Conservation (phyloP, 2,888 invertebrate species). For the Copidosoma aretas region DNA sequence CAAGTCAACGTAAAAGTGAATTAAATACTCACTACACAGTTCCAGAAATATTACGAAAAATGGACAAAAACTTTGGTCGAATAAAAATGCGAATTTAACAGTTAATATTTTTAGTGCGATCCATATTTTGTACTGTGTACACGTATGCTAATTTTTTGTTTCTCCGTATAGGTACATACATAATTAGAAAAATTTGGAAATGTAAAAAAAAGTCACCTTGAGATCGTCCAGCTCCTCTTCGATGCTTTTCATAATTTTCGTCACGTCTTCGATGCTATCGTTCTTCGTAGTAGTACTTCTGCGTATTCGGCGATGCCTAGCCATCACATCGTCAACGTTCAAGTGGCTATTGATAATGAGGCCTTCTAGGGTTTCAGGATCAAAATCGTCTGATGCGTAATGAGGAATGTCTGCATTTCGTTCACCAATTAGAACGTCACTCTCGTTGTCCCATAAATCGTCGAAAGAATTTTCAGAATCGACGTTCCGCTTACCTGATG, state of each 20-base stretch:
- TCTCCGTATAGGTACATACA: background rate
- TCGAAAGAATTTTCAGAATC: background rate
- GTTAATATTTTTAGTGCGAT: too few relatives aligned
- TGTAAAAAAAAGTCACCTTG: constrained; percentile 58
- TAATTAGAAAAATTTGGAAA: background rate
- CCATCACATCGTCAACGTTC: constrained; percentile 55
- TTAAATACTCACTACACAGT: too few relatives aligned
- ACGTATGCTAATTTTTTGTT: too few relatives aligned
- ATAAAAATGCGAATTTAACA: too few relatives aligned
- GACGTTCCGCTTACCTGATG: constrained; percentile 50
- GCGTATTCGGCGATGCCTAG: constrained; percentile 52
- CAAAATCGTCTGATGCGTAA: constrained; percentile 51
- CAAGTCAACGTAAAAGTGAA: too few relatives aligned
- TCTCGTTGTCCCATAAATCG: constrained; percentile 3
- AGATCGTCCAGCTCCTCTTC: constrained; percentile 71
- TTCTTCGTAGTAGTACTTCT: constrained; percentile 52
- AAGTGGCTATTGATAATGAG: constrained; percentile 50
- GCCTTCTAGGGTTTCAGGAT: constrained; percentile 49
- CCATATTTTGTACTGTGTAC: too few relatives aligned
- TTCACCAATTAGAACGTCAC: constrained; percentile 35
- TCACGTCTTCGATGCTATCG: constrained; percentile 67
- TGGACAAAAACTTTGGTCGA: background rate
- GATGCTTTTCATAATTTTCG: constrained; percentile 68
- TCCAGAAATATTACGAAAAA: too few relatives aligned
- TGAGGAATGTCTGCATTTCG: constrained; percentile 42